Evolutionary conservation across 2,797 vertebrate genomes (phyloP), one percentile per base, ranked within the genome.

Genomic region (Poeciliopsis presidionis): DNA sequence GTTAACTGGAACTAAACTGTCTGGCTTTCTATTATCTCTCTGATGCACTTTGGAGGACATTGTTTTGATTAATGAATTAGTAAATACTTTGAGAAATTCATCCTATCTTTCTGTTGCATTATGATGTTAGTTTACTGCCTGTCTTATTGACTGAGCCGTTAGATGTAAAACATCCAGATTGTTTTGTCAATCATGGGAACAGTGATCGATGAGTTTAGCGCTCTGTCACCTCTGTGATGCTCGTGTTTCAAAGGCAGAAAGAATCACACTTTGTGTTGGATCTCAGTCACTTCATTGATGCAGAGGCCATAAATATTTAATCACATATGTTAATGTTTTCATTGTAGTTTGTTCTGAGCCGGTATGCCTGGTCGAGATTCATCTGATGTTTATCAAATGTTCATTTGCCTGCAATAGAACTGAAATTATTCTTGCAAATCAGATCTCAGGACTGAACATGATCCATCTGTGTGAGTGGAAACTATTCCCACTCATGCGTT

Each of bases 151-250:
- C 41, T n/a, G 65, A 82, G 36, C 39, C 5, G 77, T 18, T 49
- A 22, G 67, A 78, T 73, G 78, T 36, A 57, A 57, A 55, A 80
- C 25, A 5, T 78, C 78, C 79, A 88, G 87, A 87, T 73, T 80
- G 83, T 74, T 61, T 30, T 77, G 85, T 91, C 80, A 89, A 87
- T 90, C 87, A 87, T 90, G 78, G 69, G 89, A 81, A 2, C 36
- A 3, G 14, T 51, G 86, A 86, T 80, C 3, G 4, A 81, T 77
- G 84, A 86, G 76, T 45, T 36, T 1, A 0, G 14, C 0, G 55
- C 77, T 79, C 70, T 16, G 69, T 70, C 51, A 11, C 78, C 82
- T 83, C 43, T 43, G 12, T 57, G 65, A 83, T 59, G 72, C 61
- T 75, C 9, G 30, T 77, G 70, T 85, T 74, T 5, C 39, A 77